These are phyloP conservation scores for Peromyscus leucopus DNA, from an alignment of 2,113 vertebrate species.

Conservation along the genomic window DNA sequence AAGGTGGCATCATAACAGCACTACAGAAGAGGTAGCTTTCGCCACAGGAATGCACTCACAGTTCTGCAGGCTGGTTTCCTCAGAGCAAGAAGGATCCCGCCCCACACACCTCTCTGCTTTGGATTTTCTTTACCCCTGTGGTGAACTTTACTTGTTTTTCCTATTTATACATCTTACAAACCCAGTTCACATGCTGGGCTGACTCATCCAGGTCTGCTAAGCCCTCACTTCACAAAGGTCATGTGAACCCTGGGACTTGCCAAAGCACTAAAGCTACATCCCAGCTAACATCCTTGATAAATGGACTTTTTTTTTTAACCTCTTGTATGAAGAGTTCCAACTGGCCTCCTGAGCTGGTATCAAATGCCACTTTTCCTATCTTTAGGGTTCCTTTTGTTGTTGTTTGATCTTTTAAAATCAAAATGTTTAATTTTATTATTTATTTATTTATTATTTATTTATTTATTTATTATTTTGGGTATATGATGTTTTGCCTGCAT, in stretches of 20 bases:
- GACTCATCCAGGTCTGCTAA: background rate
- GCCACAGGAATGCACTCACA: background rate
- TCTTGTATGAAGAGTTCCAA: background rate
- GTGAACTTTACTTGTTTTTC: background rate
- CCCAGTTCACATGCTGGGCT: background rate
- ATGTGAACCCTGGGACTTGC: background rate
- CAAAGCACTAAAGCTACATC: background rate
- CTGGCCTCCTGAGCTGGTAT: background rate
- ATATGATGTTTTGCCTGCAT: background rate
- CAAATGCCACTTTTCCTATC: background rate
- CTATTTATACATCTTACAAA: background rate
- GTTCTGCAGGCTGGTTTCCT: background rate
- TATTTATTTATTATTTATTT: too few relatives aligned
- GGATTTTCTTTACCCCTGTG: background rate
- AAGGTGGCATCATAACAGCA: background rate
- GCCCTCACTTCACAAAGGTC: background rate
- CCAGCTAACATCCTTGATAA: background rate
- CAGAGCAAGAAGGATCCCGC: background rate
- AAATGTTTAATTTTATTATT: background rate
- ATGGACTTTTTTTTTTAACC: background rate
- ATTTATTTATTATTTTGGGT: background rate
- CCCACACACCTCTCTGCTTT: background rate
- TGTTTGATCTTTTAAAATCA: background rate
- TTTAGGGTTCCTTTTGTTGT: background rate
- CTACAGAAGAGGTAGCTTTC: background rate